Conservation (phyloP, 2,113 vertebrate genomes). For the human region GRCh38 chr13:97944501-97945000, state of each 20-base stretch:
- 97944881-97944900: not conserved
- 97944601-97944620: not conserved
- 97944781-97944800: not conserved
- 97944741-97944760: not conserved
- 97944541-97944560: not conserved
- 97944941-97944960: not conserved
- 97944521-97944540: not conserved
- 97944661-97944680: not conserved
- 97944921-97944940: not conserved
- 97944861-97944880: not conserved
- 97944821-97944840: not conserved
- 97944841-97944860: not conserved
- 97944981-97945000: not conserved
- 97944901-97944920: not conserved
- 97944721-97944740: not conserved
- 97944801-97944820: not conserved
- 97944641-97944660: not conserved
- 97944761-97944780: not conserved
- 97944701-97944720: not conserved
- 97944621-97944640: not conserved
- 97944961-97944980: not conserved
- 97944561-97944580: not conserved
- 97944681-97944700: not conserved
- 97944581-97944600: not conserved
- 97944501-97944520: no score